Conservation (phyloP, 1,140 invertebrate genomes). For the Brachionus sp. region DNA sequence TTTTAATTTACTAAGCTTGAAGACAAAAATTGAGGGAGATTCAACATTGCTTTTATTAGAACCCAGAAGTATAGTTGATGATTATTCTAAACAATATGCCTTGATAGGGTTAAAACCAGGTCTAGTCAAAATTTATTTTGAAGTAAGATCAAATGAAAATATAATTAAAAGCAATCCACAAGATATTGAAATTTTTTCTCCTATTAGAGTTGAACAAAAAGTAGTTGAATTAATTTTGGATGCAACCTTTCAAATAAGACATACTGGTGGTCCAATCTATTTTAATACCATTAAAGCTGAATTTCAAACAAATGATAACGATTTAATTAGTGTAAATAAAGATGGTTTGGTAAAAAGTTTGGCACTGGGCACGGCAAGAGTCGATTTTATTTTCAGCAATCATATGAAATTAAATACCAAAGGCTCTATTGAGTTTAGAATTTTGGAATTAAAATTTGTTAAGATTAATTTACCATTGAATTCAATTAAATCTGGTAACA, state of each 20-base stretch:
- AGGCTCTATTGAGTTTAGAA: not conserved
- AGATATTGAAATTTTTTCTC: not conserved
- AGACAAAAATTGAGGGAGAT: not conserved
- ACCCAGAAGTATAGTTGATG: not conserved
- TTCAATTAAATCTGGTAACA: not conserved
- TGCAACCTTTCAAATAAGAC: not conserved
- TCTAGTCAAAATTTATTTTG: not conserved
- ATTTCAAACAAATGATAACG: not conserved
- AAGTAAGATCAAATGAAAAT: not conserved
- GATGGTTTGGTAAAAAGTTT: not conserved
- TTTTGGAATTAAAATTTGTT: not conserved
- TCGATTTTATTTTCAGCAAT: not conserved
- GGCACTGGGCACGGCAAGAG: not conserved
- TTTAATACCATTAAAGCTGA: not conserved
- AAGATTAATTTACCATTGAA: not conserved
- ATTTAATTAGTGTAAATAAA: not conserved
- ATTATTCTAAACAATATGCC: not conserved
- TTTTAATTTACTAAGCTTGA: conserved; percentile 18
- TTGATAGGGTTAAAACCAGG: not conserved
- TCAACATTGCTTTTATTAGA: not conserved
- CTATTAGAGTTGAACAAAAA: not conserved
- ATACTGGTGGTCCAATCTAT: not conserved
- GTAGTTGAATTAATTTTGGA: not conserved
- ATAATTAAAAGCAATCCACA: not conserved
- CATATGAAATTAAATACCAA: not conserved